Percentiles rank a stretch among this genome's conserved stretches.
Evolutionary conservation across 2,888 invertebrate genomes (phyloP).

Genomic region (Pimpla rufipes): DNA sequence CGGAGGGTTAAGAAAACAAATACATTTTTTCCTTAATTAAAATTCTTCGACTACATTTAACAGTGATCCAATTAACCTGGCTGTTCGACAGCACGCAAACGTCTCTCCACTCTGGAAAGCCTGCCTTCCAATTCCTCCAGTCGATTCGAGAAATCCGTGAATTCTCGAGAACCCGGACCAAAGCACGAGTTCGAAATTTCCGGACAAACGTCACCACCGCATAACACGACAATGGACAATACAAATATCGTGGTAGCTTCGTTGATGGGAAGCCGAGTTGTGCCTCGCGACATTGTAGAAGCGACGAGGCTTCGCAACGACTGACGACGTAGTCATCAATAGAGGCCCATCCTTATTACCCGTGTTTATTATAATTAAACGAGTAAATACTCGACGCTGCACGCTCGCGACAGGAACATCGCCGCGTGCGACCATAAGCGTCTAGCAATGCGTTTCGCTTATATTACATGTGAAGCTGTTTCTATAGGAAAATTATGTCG

Average conservation of each 20-base stretch:
- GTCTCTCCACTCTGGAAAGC: conserved; percentile 87
- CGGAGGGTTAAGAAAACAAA: no score
- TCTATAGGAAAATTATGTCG: conserved; percentile 13
- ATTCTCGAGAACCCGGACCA: conserved; percentile 42
- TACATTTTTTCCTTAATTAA: neutral
- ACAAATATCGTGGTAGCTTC: conserved; percentile 46
- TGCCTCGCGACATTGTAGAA: conserved; percentile 63
- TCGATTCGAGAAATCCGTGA: conserved; percentile 39
- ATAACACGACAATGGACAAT: conserved; percentile 44
- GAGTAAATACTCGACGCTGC: conserved; percentile 53
- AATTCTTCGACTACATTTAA: neutral
- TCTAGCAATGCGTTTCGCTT: conserved; percentile 58
- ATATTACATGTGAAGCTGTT: neutral
- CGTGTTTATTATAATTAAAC: conserved; percentile 66
- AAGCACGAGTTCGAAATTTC: conserved; percentile 68
- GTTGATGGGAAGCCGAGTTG: neutral
- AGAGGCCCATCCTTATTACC: conserved; percentile 64
- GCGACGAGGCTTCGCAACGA: conserved; percentile 55
- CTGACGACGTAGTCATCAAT: conserved; percentile 52
- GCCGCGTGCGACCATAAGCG: conserved; percentile 50
- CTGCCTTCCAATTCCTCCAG: conserved; percentile 79
- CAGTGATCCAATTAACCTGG: conserved; percentile 86
- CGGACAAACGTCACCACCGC: conserved; percentile 61
- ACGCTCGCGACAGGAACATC: conserved; percentile 17
- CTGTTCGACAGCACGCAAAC: conserved; percentile 90